These are phyloP conservation scores for Acanthosepion lycidas DNA, from an alignment of 2,888 invertebrate genomes.

Conservation along the genomic window DNA sequence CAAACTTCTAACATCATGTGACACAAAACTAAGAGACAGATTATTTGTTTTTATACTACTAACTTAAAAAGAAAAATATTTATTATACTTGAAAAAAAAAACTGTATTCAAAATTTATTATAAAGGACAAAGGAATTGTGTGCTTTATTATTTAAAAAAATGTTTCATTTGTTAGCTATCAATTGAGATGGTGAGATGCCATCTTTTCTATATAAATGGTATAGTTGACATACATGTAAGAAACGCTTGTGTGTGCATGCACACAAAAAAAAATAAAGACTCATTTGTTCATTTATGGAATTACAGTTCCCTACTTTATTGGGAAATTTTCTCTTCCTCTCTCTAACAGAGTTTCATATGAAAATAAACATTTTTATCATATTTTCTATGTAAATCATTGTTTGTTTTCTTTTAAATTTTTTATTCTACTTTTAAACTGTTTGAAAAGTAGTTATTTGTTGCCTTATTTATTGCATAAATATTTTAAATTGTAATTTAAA, in stretches of 20 bases:
- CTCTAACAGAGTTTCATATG: not conserved
- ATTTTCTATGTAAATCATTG: slow-evolving; percentile 33
- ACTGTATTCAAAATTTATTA: slow-evolving; percentile 5
- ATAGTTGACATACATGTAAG: not conserved
- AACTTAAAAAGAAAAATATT: slow-evolving; percentile 16
- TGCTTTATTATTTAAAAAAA: not conserved
- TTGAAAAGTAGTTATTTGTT: not conserved
- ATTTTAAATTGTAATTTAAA: not conserved
- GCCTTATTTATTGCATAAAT: not conserved
- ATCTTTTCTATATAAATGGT: not conserved
- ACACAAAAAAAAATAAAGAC: not conserved
- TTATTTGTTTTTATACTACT: not conserved
- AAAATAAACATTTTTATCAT: slow-evolving; percentile 33
- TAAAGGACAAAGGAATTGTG: not conserved
- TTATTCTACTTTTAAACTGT: no score
- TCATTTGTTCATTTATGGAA: slow-evolving; percentile 10
- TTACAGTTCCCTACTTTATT: not conserved
- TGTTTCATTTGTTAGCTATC: not conserved
- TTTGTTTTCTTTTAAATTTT: not conserved
- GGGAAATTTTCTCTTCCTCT: not conserved
- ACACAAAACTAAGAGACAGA: not conserved
- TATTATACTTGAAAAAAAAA: slow-evolving; percentile 33
- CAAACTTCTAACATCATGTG: not conserved
- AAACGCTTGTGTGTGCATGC: not conserved
- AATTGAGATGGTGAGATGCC: not conserved